phyloP scores from a whole-genome alignment of 2,797 vertebrate genomes.

The Todus mexicanus region DNA sequence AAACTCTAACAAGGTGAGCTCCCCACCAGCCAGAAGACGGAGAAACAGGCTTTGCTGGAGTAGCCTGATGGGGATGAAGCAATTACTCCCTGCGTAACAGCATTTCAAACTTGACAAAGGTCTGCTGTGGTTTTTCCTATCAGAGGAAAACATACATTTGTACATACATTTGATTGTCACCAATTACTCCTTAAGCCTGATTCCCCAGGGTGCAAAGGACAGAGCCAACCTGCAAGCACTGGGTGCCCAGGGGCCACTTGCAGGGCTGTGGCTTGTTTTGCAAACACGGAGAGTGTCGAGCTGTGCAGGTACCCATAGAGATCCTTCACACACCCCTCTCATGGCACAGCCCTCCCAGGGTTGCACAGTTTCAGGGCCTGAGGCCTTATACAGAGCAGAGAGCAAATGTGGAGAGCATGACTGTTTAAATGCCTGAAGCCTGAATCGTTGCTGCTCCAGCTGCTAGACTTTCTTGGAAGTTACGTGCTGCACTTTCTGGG shows the following conservation, averaged over 20 bases:
- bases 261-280: rapidly evolving
- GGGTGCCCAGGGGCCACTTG: not conserved
- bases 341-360: not conserved
- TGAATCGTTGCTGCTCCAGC: not conserved
- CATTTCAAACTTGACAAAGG: not conserved
- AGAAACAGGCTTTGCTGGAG: not conserved
- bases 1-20: not conserved
- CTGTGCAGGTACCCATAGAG: not conserved
- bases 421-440: slow-evolving; percentile 23
- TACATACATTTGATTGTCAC: rapidly evolving
- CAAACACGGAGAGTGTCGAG: not conserved
- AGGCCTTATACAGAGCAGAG: not conserved
- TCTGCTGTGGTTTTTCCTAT: not conserved
- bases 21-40: rapidly evolving
- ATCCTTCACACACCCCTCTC: not conserved
- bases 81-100: not conserved
- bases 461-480: slow-evolving; percentile 10
- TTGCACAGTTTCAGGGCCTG: rapidly evolving
- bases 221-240: rapidly evolving
- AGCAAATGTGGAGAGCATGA: not conserved
- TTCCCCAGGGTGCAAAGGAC: rapidly evolving
- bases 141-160: not conserved
- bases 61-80: not conserved
- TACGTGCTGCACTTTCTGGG: not conserved
- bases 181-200: rapidly evolving